Evolutionary conservation across 2,888 invertebrate genomes (phyloP).

Genomic region (Lapara coniferarum): DNA sequence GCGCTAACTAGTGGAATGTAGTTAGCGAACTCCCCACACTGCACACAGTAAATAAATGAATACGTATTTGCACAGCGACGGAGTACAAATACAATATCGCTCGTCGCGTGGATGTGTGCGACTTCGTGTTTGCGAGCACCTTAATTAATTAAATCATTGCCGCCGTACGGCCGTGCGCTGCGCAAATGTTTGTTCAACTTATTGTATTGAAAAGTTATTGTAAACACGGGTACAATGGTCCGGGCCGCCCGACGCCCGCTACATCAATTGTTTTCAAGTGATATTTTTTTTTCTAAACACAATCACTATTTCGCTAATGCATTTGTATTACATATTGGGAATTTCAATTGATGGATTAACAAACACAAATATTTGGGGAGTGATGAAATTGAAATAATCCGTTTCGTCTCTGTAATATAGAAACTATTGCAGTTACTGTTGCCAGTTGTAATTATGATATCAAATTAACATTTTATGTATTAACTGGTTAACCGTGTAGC

Average conservation of each 20-base stretch:
- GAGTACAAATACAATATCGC: constrained; percentile 45
- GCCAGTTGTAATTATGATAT: too few species aligned
- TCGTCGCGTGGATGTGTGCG: constrained; percentile 31
- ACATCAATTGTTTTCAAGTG: not conserved
- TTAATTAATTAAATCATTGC: constrained; percentile 49
- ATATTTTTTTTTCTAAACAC: constrained; percentile 8
- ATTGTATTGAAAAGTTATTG: constrained; percentile 24
- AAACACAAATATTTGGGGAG: not conserved
- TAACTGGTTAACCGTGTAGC: too few species aligned
- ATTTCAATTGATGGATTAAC: not conserved
- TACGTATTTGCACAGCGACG: constrained; percentile 30
- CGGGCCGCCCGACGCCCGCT: not conserved
- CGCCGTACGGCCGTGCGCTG: not conserved
- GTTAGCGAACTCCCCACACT: constrained; percentile 45
- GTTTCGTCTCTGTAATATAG: not conserved
- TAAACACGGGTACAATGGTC: constrained; percentile 8
- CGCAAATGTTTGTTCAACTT: constrained; percentile 19
- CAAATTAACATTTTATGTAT: too few species aligned
- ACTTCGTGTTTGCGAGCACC: constrained; percentile 40
- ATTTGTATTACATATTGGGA: not conserved
- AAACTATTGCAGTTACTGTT: too few species aligned
- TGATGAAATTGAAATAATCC: not conserved
- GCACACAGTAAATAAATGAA: constrained; percentile 52
- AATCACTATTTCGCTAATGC: not conserved
- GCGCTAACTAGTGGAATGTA: constrained; percentile 44